Conservation (phyloP, 2,888 invertebrate species). For the Andrena haemorrhoa region DNA sequence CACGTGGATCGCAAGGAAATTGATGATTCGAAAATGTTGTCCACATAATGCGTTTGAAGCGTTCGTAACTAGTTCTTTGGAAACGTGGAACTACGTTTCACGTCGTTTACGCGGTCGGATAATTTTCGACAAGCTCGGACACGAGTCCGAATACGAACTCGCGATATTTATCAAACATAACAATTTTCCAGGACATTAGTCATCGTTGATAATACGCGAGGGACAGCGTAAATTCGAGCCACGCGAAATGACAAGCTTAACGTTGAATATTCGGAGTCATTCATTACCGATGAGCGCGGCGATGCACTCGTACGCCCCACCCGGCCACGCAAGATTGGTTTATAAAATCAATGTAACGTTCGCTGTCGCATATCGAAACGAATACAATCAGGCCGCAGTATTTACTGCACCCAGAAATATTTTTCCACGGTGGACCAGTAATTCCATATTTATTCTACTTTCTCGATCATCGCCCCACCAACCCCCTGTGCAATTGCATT, state of each 20-base stretch:
- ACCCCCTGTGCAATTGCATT: no score
- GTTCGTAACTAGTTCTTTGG: constrained; percentile 9
- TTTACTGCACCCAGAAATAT: no score
- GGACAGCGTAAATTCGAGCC: constrained; percentile 32
- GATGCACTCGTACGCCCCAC: constrained; percentile 10
- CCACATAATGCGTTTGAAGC: not conserved
- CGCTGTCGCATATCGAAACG: not conserved
- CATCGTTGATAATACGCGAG: constrained; percentile 24
- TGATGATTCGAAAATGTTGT: not conserved
- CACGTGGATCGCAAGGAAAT: not conserved
- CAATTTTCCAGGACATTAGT: constrained; percentile 53
- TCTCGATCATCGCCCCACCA: no score
- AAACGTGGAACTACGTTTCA: not conserved
- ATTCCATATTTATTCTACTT: no score
- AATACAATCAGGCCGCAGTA: no score
- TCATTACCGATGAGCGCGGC: constrained; percentile 49
- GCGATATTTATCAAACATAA: constrained; percentile 56
- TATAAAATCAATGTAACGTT: constrained; percentile 54
- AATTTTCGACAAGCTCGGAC: constrained; percentile 6
- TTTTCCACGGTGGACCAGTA: no score
- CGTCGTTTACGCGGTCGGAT: not conserved
- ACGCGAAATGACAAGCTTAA: constrained; percentile 49
- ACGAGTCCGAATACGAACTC: not conserved
- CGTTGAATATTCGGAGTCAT: constrained; percentile 48
- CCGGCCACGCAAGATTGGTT: constrained; percentile 48